Base-by-base conservation (phyloP, 2,113 vertebrate species). In the Tyrannus savana region DNA sequence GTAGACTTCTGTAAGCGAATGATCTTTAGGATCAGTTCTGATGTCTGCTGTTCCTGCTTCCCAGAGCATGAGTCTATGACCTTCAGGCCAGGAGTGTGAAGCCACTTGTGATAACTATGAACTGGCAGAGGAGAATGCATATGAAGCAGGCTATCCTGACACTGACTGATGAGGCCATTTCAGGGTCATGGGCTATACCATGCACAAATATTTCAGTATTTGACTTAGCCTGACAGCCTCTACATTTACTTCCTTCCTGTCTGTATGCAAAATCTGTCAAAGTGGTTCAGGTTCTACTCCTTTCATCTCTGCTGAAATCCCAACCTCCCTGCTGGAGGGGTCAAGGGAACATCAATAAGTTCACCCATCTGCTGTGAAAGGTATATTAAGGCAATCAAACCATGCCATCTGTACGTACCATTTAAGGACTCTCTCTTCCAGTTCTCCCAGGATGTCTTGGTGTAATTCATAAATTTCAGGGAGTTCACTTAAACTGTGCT, bases 381-480 rank as follows among this genome's bases (percentile, higher is more conserved):
- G 37, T 63, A 23, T 58, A 39, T 83, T 77, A 69, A 63, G 35
- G 74, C 44, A 58, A 30, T 19, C 19, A 83, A 50, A 60, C 22
- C 16, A 23, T 21, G 44, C 41, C 55, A 31, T 46, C 73, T 97
- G 98, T 97, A 99, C 98, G 98, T 97, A 99, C 99, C 99, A 99
- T 83, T 98, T 97, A 46, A 97, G 89, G 72, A 99, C 95, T 87
- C 98, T 98, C 62, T 98, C 97, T 93, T 99, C 98, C 97, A 99
- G 97, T 87, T 99, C 98, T 33, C 86, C 95, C 91, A 99, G 97
- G 93, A 99, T 98, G 62, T 98, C 98, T 90, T 97, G 97, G 95
- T 99, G 99, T 42, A 99, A 97, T 50, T 97, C 95, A 87, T 98
- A 98, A 94, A 99, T 98, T 94, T 99, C 98, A 22, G 98, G 98